Evolutionary conservation across 2,888 invertebrate genomes (phyloP), one percentile per base, ranked within the genome.

Genomic region (Xylocampa areola): DNA sequence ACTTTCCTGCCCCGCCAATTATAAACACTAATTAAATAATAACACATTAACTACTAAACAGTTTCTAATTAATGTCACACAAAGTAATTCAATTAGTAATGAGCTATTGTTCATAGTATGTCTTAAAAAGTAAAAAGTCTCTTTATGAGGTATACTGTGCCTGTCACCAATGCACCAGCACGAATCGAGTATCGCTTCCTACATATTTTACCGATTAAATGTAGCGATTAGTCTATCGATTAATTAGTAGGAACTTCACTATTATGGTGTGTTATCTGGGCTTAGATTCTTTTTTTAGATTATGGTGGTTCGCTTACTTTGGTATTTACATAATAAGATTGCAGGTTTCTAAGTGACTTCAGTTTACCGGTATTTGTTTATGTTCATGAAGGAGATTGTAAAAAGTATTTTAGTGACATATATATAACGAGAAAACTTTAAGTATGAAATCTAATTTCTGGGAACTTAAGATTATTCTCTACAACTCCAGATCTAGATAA

Each of bases 191-290:
- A 49, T 51, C 17, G 21, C 58, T 73, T 74, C 74, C 74, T 74
- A 37, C 35, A 54, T 49, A 19, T 43, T 58, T 32, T 10, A 50
- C 16, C 51, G 35, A 73, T 76, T 55, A 48, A 25, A 30, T 30
- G 25, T 23, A 41, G 5, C 51, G 52, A 68, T 62, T 61, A 54
- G 27, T 55, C 44, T 60, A 45, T 58, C 65, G 49, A 60, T 59
- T 72, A 72, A 72, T 73, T 62, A 53, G 58, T 58, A 68, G 76
- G 73, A 76, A 68, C 49, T 67, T 36, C 23, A 37, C 45, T 54
- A 51, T 33, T 47, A 61, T 30, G 19, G 14, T 52, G 16, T 50
- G 23, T 40, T 52, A 57, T 49, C 33, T 57, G n/a, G 5, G 32
- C 55, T 19, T 44, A 41, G 55, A 41, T 17, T 36, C 14, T 4